Base-by-base conservation (phyloP, 2,888 invertebrate genomes). In the Tolmerus cingulatus region DNA sequence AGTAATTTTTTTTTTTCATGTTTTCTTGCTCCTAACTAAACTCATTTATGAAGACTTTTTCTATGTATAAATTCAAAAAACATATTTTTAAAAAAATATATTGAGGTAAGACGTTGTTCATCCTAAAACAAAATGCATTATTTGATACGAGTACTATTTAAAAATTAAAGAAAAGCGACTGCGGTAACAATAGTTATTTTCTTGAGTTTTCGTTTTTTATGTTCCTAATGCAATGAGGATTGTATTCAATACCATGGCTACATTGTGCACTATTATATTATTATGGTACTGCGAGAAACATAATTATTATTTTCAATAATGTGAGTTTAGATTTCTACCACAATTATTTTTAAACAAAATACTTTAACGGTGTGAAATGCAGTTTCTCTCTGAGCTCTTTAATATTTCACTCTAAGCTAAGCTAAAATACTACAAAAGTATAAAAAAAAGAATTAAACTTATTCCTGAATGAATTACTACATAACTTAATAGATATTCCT, bases 61-160 rank as follows among this genome's bases (percentile, higher is more conserved):
- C 37, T 55, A 40, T 57, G 23, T 12, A 55, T 76, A 14, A 19
- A 16, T 57, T 74, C 23, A 74, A 77, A 76, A 34, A 23, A 46
- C 19, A 57, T 82, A 82, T 40, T 66, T 79, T 23, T 12, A 40
- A 79, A 85, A 37, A 40, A 40, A 87, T 4, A 46, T 46, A 86
- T 77, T 89, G 89, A 88, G 89, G 88, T 89, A 89, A 88, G 79
- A 87, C 87, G 89, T 89, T 89, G 89, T 87, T 88, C 86, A 87
- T 86, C 86, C 79, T 87, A 88, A 88, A 76, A 87, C 74, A 57
- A 86, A 86, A 86, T 74, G 27, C n/a, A 77, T 51, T 57, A 87
- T 74, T 87, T 74, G 34, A 43, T 81, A 30, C 74, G 37, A 74
- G 43, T 81, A 81, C 37, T 86, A 77, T 74, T 79, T 37, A 78